Conservation (phyloP, 2,113 vertebrate species). For the Puffinus mauretanicus region DNA sequence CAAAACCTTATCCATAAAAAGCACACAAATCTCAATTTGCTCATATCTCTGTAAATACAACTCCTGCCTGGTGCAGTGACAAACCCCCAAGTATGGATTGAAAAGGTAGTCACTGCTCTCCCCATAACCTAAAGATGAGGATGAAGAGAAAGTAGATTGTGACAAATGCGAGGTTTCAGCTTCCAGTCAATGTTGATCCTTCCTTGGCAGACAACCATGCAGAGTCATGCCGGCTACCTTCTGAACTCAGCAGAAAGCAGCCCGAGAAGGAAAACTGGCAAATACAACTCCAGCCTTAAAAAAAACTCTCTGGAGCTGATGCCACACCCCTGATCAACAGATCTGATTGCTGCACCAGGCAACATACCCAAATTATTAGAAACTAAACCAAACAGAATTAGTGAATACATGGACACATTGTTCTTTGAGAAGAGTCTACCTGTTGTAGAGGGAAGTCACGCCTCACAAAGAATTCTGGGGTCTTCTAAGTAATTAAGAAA, state of each 20-base stretch:
- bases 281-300: neutral
- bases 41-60: neutral
- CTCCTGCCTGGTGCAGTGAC: neutral
- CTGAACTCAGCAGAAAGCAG: neutral
- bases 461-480: neutral
- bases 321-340: neutral
- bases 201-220: neutral
- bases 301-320: neutral
- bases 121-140: neutral
- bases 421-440: neutral
- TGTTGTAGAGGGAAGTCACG: neutral
- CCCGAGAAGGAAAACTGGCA: neutral
- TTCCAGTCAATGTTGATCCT: neutral
- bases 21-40: neutral
- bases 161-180: neutral
- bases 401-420: neutral
- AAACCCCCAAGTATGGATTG: rapidly evolving
- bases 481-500: constrained; percentile 8
- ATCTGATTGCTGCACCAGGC: neutral
- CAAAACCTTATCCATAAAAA: neutral
- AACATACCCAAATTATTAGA: neutral
- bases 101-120: neutral
- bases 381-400: neutral
- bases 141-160: neutral
- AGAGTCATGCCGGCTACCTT: rapidly evolving